Evolutionary conservation across 1,140 invertebrate genomes (phyloP).

Genomic region (Orius laevigatus): DNA sequence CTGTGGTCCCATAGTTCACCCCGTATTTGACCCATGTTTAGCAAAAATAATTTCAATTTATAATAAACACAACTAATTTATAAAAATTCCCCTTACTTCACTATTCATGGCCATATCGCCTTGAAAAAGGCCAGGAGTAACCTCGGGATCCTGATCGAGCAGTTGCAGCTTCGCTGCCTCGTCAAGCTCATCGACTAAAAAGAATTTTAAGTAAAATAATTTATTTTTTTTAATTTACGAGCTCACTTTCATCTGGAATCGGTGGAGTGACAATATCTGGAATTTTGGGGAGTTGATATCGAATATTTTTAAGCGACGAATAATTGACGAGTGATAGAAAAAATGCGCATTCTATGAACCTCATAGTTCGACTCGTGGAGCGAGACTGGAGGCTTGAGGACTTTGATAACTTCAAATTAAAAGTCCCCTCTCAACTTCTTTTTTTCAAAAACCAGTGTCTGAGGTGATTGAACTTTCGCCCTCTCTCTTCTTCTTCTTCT

Average conservation of each 20-base stretch:
- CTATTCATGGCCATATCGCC: conserved; percentile 46
- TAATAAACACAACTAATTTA: too few relatives aligned
- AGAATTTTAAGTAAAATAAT: not conserved
- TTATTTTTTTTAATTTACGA: not conserved
- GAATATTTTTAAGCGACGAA: too few relatives aligned
- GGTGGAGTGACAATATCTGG: conserved; percentile 28
- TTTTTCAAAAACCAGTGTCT: not conserved
- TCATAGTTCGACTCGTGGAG: too few relatives aligned
- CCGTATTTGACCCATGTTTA: too few relatives aligned
- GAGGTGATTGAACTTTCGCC: not conserved
- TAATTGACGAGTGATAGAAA: too few relatives aligned
- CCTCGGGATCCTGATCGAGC: conserved; percentile 41
- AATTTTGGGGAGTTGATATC: conserved; percentile 24
- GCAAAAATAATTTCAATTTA: too few relatives aligned
- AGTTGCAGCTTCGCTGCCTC: conserved; percentile 16
- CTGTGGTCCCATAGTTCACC: too few relatives aligned
- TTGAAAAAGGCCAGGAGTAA: conserved; percentile 45
- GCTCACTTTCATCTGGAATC: conserved; percentile 28
- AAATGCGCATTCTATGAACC: too few relatives aligned
- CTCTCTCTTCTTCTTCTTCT: conserved; percentile 1
- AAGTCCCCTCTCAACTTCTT: not conserved
- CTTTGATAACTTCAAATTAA: too few relatives aligned
- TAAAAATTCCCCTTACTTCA: conserved; percentile 23
- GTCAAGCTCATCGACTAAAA: conserved; percentile 12
- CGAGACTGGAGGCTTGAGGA: not conserved